Evolutionary conservation across 2,797 vertebrate species (phyloP), one percentile per base, ranked within the genome.

Genomic region (Lindbergichthys nudifrons): DNA sequence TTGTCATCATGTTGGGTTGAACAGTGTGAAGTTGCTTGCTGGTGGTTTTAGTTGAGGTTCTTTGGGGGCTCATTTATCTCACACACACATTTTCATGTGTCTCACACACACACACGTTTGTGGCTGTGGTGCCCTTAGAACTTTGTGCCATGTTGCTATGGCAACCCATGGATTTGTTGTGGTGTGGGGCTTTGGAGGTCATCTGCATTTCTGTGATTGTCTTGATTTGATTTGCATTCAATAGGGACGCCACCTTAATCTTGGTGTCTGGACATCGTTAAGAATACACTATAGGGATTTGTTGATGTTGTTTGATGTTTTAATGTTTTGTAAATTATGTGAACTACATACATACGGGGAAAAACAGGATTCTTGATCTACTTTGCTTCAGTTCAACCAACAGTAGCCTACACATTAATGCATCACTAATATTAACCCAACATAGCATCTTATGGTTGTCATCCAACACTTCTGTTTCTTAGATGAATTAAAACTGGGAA

Each of bases 21-120:
- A 68, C 0, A 2, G 23, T n/a, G 23, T 23, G 43, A 60, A 23
- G 48, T 12, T 69, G n/a, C 50, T 57, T n/a, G 52, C 10, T 19
- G 16, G 45, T 67, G 42, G 52, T 70, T 73, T 61, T 10, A 9
- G 19, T 43, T 45, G 11, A 46, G 56, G 39, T 59, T 16, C 4
- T 72, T 30, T 36, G 4, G 15, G 11, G 36, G 26, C 51, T 46
- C 46, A 70, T 70, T n/a, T 42, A 63, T 43, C 61, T 59, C 36
- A 60, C 47, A 76, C 36, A 57, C 10, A 26, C 30, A 36, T 9
- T 7, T 6, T 36, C 32, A 32, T 26, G 23, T 26, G 26, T 26
- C 7, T 7, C 32, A 36, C 7, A 36, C 32, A 36, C 47, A 76
- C 36, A 57, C 10, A 36, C 30, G 9, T 46, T 56, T 23, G 11